Percentiles rank a stretch among this genome's conserved stretches.
Conservation (phyloP, 2,113 vertebrate species). For the Bos indicus region DNA sequence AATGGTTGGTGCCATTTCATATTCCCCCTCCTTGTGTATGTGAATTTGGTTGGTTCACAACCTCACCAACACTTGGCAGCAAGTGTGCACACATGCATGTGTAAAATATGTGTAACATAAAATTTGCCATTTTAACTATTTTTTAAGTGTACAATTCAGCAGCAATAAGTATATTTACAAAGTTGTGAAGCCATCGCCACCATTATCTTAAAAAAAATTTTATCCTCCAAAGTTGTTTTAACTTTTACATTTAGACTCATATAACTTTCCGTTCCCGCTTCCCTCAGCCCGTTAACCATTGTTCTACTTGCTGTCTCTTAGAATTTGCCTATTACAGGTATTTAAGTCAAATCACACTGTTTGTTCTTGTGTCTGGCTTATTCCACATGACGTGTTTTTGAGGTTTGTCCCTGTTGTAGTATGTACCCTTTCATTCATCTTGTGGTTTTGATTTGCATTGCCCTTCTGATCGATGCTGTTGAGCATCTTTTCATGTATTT, state of each 20-base stretch:
- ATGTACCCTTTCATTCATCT: not conserved
- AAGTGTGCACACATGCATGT: not conserved
- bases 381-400: not conserved
- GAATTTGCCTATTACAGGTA: not conserved
- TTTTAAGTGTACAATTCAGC: not conserved
- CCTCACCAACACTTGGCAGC: not conserved
- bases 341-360: not conserved
- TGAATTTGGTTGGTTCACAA: not conserved
- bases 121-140: not conserved
- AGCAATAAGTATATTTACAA: not conserved
- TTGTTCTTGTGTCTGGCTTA: not conserved
- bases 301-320: not conserved
- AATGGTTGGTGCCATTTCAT: not conserved
- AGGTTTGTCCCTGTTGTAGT: not conserved
- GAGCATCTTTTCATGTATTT: not conserved
- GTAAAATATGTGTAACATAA: not conserved
- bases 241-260: not conserved
- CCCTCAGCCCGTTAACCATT: not conserved
- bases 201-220: not conserved
- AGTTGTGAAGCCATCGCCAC: not conserved
- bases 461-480: not conserved
- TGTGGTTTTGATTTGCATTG: not conserved
- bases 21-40: not conserved
- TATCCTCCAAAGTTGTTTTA: not conserved
- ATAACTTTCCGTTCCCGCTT: not conserved